Conservation (phyloP, 2,113 vertebrate species). For the Austrofundulus limnaeus region DNA sequence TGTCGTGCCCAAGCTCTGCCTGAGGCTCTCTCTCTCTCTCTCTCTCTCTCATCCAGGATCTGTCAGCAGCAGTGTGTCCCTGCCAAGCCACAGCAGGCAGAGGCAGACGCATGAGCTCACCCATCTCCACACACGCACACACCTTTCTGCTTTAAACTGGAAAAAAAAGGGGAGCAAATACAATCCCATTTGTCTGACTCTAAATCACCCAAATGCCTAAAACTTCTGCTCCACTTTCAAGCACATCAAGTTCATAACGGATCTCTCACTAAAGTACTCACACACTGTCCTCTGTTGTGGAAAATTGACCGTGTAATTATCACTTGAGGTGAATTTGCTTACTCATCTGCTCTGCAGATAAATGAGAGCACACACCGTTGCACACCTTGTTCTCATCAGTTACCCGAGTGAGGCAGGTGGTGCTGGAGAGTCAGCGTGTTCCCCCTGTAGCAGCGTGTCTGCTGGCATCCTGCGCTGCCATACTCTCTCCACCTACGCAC, state of each 20-base stretch:
- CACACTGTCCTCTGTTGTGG: conserved; percentile 33
- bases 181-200: conserved; percentile 9
- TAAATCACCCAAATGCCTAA: neutral
- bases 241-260: conserved; percentile 13
- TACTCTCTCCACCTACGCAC: conserved; percentile 60
- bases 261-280: conserved; percentile 10
- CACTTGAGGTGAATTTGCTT: conserved; percentile 59
- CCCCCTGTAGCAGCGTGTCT: conserved; percentile 47
- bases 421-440: conserved; percentile 46
- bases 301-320: conserved; percentile 56
- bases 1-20: conserved; percentile 51
- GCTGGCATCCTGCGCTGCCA: conserved; percentile 58
- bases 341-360: conserved; percentile 62
- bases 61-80: conserved; percentile 42
- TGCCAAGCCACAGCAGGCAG: conserved; percentile 54
- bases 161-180: neutral
- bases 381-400: conserved; percentile 60
- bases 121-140: conserved; percentile 26
- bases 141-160: neutral
- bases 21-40: conserved; percentile 30
- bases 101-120: conserved; percentile 31
- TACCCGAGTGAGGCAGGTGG: conserved; percentile 64
- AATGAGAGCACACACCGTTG: conserved; percentile 49
- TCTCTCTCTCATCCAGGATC: conserved; percentile 26
- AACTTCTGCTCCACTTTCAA: conserved; percentile 28